phyloP scores from a whole-genome alignment of 2,797 vertebrate species.

The Peromyscus nudipes region DNA sequence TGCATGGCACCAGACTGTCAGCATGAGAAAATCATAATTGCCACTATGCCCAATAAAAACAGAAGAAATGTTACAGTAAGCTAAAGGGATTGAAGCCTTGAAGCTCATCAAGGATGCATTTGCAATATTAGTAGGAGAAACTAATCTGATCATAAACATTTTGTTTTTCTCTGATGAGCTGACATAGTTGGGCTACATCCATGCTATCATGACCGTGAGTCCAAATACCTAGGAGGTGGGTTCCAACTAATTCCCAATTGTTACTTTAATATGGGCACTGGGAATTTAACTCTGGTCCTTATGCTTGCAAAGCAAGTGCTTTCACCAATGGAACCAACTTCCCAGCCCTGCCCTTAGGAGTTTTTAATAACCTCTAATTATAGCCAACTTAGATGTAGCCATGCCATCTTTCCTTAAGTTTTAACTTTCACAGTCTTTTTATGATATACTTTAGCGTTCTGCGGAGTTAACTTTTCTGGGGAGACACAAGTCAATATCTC shows the following conservation, averaged over 20 bases:
- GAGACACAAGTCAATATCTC: neutral
- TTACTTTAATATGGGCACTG: neutral
- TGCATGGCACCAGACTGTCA: neutral
- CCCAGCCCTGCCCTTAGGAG: neutral
- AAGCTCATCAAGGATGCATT: neutral
- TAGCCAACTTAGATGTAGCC: neutral
- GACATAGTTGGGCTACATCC: neutral
- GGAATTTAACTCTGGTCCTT: neutral
- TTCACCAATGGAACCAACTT: neutral
- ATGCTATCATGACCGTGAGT: neutral
- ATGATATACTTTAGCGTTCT: neutral
- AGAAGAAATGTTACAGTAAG: neutral
- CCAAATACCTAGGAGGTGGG: neutral
- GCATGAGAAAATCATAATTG: neutral
- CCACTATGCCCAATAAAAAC: neutral
- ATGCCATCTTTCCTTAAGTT: neutral
- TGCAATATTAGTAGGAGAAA: neutral
- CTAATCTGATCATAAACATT: neutral
- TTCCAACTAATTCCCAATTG: neutral
- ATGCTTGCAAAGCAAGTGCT: neutral
- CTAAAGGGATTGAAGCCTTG: neutral
- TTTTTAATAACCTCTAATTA: neutral
- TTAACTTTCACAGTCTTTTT: neutral
- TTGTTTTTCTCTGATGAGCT: neutral
- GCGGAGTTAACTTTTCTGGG: neutral